Evolutionary conservation across 2,888 invertebrate species (phyloP), one percentile per base, ranked within the genome.

Genomic region (Ophraella communa): DNA sequence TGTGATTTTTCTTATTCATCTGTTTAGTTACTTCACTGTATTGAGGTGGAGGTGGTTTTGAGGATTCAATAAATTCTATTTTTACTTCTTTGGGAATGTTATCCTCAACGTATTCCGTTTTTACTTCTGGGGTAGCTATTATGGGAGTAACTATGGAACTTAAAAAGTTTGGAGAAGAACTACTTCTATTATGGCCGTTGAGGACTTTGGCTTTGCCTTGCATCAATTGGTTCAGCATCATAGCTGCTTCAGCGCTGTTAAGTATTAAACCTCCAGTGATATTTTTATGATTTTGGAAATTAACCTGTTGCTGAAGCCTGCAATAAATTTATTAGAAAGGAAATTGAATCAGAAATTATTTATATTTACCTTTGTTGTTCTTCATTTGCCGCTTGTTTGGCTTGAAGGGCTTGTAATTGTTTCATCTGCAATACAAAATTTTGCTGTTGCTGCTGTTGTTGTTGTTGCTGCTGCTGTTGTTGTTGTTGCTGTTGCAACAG

Each of bases 11-110:
- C 62, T 80, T 80, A 44, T 78, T 79, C 55, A 77, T 77, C 53
- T 65, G 90, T 88, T 81, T 91, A 86, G 77, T 91, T 86, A 90
- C 91, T 78, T 91, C 91, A 72, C 90, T 90, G 76, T 92, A 91
- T 62, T 89, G 86, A 3, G 89, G 72, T 17, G 74, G 72, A 4
- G 89, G 72, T 7, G 73, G 70, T 2, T 73, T 73, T n/a, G 47
- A 55, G 1, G 84, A 83, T 35, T 82, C 80, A 2, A 75, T 64
- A n/a, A 71, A 73, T 45, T 77, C 77, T 18, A 76, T 74, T 62
- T 78, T 76, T 20, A 76, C 71, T 56, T 76, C 74, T 17, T 72
- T 76, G n/a, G 71, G 53, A 18, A 63, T 60, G 24, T 71, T 72
- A 17, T 72, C 72, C 35, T 72, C 72, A 4, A 66, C 67, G 47